Evolutionary conservation across 92 coral and sea anemone genomes (phyloP).

Genomic region (Galaxea fascicularis): DNA sequence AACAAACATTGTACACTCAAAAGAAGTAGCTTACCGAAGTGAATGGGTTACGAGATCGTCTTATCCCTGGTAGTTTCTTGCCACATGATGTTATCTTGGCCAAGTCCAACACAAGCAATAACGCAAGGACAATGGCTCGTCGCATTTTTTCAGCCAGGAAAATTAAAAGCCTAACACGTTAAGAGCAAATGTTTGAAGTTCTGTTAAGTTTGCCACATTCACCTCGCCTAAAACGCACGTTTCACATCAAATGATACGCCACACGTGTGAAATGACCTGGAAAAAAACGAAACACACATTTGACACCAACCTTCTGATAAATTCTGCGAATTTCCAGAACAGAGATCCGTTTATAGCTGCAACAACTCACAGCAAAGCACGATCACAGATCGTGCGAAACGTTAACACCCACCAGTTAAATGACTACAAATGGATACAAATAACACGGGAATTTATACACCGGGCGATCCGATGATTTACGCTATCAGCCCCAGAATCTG

Average conservation of each 20-base stretch:
- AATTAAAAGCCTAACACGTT: conserved; percentile 10
- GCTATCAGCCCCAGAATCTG: conserved; percentile 33
- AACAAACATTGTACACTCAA: background rate
- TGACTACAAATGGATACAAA: conserved; percentile 60
- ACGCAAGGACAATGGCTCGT: background rate
- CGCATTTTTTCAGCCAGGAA: conserved; percentile 23
- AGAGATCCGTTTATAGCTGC: conserved; percentile 21
- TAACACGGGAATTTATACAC: conserved; percentile 49
- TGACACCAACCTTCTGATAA: conserved; percentile 13
- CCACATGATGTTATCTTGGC: conserved; percentile 14
- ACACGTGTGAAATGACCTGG: background rate
- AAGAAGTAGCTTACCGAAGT: conserved; percentile 18
- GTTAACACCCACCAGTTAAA: conserved; percentile 51
- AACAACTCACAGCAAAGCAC: background rate
- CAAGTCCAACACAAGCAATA: conserved; percentile 36
- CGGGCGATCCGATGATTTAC: conserved; percentile 39
- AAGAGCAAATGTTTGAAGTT: background rate
- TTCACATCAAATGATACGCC: background rate
- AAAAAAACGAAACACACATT: background rate
- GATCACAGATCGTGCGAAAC: background rate
- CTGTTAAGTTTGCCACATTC: conserved; percentile 2
- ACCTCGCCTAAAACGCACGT: background rate
- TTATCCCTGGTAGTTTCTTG: conserved; percentile 15
- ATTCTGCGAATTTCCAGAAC: background rate
- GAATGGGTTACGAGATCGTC: conserved; percentile 23